These are phyloP conservation scores for Salminus brasiliensis DNA, from an alignment of 2,113 vertebrate species.

Conservation along the genomic window DNA sequence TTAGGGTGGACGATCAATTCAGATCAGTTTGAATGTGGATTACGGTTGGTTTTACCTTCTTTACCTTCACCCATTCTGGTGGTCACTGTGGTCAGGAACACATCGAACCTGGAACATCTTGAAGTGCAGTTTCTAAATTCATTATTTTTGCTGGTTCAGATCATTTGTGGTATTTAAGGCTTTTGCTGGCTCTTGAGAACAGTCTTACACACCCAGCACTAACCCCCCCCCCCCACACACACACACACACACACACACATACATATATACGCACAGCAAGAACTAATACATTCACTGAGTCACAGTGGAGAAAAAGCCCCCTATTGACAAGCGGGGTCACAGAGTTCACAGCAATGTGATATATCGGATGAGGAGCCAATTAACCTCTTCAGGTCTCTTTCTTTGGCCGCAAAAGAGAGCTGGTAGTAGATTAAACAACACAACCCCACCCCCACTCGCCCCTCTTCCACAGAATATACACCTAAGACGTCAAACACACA, in stretches of 20 bases:
- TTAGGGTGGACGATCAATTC: too few relatives aligned
- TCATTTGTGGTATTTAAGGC: too few relatives aligned
- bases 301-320: constrained; percentile 74
- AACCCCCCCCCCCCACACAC: neutral
- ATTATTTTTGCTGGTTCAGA: too few relatives aligned
- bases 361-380: constrained; percentile 87
- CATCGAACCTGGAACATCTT: too few relatives aligned
- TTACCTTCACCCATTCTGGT: too few relatives aligned
- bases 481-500: constrained; percentile 50
- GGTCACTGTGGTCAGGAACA: too few relatives aligned
- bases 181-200: neutral
- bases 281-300: constrained; percentile 54
- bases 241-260: constrained; percentile 47
- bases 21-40: too few relatives aligned
- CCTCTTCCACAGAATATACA: constrained; percentile 46
- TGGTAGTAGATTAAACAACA: constrained; percentile 56
- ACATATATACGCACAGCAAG: constrained; percentile 49
- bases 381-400: constrained; percentile 85
- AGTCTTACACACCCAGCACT: neutral
- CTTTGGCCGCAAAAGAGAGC: constrained; percentile 74
- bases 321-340: constrained; percentile 84
- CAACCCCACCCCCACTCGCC: constrained; percentile 24
- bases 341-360: constrained; percentile 88
- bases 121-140: too few relatives aligned
- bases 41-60: too few relatives aligned